Conservation (phyloP, 2,888 invertebrate species). For the Cantharis lateralis region DNA sequence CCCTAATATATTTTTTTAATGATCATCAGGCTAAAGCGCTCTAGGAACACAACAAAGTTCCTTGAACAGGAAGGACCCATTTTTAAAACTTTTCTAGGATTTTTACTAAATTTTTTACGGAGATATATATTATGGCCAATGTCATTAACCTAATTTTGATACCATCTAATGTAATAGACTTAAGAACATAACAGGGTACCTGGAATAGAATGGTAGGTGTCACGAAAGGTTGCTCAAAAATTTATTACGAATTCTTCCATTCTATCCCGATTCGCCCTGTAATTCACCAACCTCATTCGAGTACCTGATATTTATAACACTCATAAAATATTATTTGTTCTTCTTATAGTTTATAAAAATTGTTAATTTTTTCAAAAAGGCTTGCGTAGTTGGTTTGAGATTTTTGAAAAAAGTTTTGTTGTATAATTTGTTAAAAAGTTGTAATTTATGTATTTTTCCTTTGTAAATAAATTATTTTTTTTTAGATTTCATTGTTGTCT, state of each 20-base stretch:
- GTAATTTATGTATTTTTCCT: not conserved
- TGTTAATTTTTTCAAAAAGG: not conserved
- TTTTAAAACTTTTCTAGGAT: not conserved
- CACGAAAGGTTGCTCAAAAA: not conserved
- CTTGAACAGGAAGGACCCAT: not conserved
- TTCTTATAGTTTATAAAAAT: not conserved
- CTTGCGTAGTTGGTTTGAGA: not conserved
- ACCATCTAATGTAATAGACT: not conserved
- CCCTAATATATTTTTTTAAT: too few relatives aligned
- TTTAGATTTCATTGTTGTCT: not conserved
- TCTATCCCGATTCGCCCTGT: not conserved
- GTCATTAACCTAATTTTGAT: not conserved
- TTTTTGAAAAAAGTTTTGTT: not conserved
- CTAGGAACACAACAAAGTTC: too few relatives aligned
- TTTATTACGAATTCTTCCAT: not conserved
- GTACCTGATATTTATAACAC: not conserved
- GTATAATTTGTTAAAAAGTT: not conserved
- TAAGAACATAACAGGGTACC: not conserved
- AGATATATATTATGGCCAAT: not conserved
- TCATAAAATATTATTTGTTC: not conserved
- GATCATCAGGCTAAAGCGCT: too few relatives aligned
- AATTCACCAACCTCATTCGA: not conserved
- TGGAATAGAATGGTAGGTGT: not conserved
- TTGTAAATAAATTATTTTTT: not conserved
- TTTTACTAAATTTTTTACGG: not conserved